phyloP scores from a whole-genome alignment of 2,888 invertebrate genomes.

The Yponomeuta cagnagella region DNA sequence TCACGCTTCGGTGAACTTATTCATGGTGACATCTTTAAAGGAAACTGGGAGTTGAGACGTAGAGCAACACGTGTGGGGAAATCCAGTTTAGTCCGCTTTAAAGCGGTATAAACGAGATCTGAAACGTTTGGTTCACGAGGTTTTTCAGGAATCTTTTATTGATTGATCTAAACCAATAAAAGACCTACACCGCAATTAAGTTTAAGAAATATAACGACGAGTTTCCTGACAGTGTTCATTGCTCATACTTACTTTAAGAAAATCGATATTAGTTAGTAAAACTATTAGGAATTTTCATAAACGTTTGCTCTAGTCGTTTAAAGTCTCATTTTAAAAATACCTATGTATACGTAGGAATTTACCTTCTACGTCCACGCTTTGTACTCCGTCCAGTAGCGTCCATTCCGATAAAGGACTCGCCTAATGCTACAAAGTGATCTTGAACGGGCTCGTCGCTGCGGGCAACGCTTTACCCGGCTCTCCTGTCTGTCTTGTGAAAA shows the following conservation, averaged over 20 bases:
- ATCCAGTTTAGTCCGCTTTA: not conserved
- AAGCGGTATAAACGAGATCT: not conserved
- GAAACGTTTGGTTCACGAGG: too few species aligned
- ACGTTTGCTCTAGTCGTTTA: too few species aligned
- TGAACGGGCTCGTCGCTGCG: conserved; percentile 50
- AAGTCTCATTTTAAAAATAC: too few species aligned
- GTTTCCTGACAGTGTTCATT: too few species aligned
- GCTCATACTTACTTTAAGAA: too few species aligned
- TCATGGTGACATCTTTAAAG: conserved; percentile 53
- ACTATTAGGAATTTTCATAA: too few species aligned
- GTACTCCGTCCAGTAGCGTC: conserved; percentile 34
- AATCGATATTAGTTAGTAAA: too few species aligned
- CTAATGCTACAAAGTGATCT: conserved; percentile 67
- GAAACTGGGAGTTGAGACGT: conserved; percentile 28
- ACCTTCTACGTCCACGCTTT: not conserved
- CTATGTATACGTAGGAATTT: not conserved
- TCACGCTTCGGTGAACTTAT: conserved; percentile 58
- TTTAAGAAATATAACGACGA: too few species aligned
- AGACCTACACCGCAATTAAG: too few species aligned
- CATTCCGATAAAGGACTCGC: conserved; percentile 50
- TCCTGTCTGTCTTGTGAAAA: conserved; percentile 47
- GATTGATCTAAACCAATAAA: too few species aligned
- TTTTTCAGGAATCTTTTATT: too few species aligned
- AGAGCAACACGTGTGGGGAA: conserved; percentile 18
- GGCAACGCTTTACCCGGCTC: conserved; percentile 50